Evolutionary conservation across 2,888 invertebrate genomes (phyloP).

Genomic region (Dasysyrphus tricinctus): DNA sequence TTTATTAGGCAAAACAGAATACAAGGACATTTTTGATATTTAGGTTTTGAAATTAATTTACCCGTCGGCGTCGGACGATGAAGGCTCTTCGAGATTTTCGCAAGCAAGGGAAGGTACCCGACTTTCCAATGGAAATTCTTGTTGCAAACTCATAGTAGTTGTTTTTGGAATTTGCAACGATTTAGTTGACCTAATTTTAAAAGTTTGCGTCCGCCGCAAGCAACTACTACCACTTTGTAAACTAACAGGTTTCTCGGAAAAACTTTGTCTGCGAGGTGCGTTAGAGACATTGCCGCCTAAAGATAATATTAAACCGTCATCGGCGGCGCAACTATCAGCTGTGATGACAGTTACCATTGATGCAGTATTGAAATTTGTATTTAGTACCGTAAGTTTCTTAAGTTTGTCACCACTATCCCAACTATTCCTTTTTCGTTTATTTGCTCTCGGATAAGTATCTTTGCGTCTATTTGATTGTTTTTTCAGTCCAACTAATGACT

Average conservation of each 20-base stretch:
- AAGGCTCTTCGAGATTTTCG: neutral
- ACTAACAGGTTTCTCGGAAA: neutral
- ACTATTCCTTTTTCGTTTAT: slow-evolving; percentile 30
- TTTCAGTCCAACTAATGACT: neutral
- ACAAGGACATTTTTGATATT: neutral
- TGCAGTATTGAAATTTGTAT: slow-evolving; percentile 1
- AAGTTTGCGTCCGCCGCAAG: neutral
- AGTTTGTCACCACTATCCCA: slow-evolving; percentile 14
- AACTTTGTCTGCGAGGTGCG: neutral
- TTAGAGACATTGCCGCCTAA: neutral
- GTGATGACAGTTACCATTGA: neutral
- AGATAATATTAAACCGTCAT: neutral
- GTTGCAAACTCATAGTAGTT: neutral
- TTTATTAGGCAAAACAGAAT: neutral
- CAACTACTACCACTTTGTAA: neutral
- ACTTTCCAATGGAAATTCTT: neutral
- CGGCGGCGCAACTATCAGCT: neutral
- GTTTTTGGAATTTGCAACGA: neutral
- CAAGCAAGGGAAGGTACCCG: neutral
- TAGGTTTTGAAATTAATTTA: slow-evolving; percentile 1
- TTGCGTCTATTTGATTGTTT: neutral
- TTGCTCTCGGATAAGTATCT: slow-evolving; percentile 30
- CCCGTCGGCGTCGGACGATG: slow-evolving; percentile 47
- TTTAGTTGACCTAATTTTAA: neutral
- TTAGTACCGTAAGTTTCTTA: slow-evolving; percentile 16